Conservation (phyloP, 2,113 vertebrate genomes). For the Serilophus lunatus region DNA sequence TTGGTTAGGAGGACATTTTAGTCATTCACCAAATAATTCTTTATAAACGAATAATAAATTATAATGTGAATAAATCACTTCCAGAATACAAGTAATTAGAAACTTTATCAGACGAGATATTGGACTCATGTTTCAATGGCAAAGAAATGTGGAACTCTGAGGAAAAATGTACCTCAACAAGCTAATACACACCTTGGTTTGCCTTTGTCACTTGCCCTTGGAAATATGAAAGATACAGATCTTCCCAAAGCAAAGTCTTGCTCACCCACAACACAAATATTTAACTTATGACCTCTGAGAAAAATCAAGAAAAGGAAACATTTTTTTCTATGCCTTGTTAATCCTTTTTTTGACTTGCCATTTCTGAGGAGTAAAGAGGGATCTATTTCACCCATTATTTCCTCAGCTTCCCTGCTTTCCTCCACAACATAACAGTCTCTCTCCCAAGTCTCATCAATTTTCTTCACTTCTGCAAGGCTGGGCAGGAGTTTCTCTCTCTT, state of each 20-base stretch:
- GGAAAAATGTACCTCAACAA: not conserved
- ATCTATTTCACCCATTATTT: not conserved
- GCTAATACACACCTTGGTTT: not conserved
- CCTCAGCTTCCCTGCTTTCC: not conserved
- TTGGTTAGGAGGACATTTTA: not conserved
- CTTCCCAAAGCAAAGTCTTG: not conserved
- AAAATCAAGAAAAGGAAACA: not conserved
- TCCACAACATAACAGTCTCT: not conserved
- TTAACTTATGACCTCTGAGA: not conserved
- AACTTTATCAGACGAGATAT: not conserved
- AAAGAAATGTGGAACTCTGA: not conserved
- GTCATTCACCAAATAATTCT: not conserved
- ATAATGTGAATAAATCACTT: not conserved
- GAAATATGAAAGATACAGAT: not conserved
- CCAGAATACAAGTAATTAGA: not conserved
- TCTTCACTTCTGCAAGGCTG: not conserved
- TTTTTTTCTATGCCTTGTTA: not conserved
- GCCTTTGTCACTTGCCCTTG: not conserved
- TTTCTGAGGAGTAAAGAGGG: not conserved
- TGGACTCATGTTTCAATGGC: not conserved
- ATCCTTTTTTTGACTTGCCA: not conserved
- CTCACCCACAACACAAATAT: not conserved
- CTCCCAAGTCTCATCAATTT: accelerated
- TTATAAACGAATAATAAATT: not conserved
- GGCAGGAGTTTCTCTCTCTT: not conserved